These are phyloP conservation scores for Folsomia manolachei DNA, from an alignment of 2,888 invertebrate species.

Conservation along the genomic window DNA sequence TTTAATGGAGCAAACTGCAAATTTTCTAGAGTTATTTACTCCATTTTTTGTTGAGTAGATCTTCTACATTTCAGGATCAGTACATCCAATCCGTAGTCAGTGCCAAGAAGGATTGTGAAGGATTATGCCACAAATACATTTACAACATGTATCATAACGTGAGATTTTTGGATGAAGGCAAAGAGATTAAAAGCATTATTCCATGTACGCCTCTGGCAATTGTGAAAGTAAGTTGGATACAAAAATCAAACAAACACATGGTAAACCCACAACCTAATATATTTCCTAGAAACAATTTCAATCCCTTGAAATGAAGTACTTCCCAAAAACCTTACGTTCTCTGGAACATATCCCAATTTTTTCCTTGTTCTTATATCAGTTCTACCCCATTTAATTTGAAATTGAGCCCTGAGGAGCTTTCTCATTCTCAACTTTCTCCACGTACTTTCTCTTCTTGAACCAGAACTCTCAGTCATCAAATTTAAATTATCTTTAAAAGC, in stretches of 20 bases:
- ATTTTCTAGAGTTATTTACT: too few relatives aligned
- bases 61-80: constrained; percentile 27
- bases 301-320: too few relatives aligned
- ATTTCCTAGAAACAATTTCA: too few relatives aligned
- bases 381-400: background rate
- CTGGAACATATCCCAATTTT: too few relatives aligned
- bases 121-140: constrained; percentile 35
- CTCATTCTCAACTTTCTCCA: background rate
- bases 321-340: too few relatives aligned
- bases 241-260: too few relatives aligned
- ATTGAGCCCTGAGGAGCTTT: background rate
- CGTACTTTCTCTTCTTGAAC: background rate
- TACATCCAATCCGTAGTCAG: constrained; percentile 41
- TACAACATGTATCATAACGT: constrained; percentile 45
- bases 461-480: constrained; percentile 1
- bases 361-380: too few relatives aligned
- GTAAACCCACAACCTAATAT: too few relatives aligned
- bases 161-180: constrained; percentile 34
- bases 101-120: constrained; percentile 42
- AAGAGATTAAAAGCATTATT: constrained; percentile 38
- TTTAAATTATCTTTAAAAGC: background rate
- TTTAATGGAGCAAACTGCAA: too few relatives aligned
- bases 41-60: too few relatives aligned
- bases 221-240: constrained; percentile 35
- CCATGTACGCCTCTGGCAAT: constrained; percentile 43